Base-by-base conservation (phyloP, 1,140 invertebrate species). In the Papilio aristodemus region DNA sequence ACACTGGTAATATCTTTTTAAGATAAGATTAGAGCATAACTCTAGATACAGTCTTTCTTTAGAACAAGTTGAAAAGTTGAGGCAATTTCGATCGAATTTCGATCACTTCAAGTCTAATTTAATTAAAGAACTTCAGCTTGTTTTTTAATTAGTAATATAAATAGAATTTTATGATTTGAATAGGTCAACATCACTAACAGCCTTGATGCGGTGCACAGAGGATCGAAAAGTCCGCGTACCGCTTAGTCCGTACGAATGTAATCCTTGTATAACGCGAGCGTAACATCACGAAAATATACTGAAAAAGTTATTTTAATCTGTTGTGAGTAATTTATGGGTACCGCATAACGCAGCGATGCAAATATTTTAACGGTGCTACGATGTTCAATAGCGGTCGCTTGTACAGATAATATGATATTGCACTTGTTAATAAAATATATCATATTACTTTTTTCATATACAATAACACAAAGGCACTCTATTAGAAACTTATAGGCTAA, bases 181-280 rank as follows among this genome's bases (percentile, higher is more conserved):
- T 64, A 68, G 57, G 64, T 72, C 59, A 71, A 81, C 78, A 78
- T 76, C 78, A 54, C 68, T 68, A 74, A 80, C 78, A 82, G 80
- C 17, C 72, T 76, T 70, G 74, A 70, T 77, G 73, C n/a, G n/a
- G 76, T 79, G 77, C 71, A 70, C 71, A 77, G 71, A 82, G 69
- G 76, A 14, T 68, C 73, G 80, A 77, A 71, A 72, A 73, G 76
- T 71, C 77, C 74, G 71, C 70, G 10, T 77, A 74, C n/a, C n/a
- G 74, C 75, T 79, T 73, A 74, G 72, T 68, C 69, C 71, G 71
- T 74, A 69, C 67, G 74, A 72, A 71, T 67, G 68, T 85, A 86
- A 86, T 81, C 84, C 79, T 39, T 41, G 77, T 82, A 83, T 80
- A 80, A 81, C 72, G 70, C 67, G 72, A 73, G 76, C 39, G 27